Conservation (phyloP, 2,888 invertebrate species). For the Meiosimyza platycephala region DNA sequence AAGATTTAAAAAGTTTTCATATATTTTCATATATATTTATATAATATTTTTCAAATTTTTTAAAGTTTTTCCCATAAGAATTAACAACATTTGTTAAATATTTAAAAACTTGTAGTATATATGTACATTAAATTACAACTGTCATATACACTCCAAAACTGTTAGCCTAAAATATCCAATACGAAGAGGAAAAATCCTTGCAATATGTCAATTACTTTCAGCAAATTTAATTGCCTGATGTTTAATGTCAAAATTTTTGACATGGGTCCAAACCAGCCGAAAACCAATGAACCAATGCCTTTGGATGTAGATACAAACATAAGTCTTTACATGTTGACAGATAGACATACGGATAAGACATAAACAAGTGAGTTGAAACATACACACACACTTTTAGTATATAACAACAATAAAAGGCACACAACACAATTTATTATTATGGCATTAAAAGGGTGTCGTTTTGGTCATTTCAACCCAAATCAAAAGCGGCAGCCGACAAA, state of each 20-base stretch:
- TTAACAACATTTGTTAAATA: too few species aligned
- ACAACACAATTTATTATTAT: background rate
- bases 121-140: too few species aligned
- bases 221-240: slow-evolving; percentile 36
- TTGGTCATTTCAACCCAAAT: slow-evolving; percentile 25
- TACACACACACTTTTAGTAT: too few species aligned
- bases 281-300: too few species aligned
- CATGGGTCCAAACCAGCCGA: slow-evolving; percentile 17
- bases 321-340: slow-evolving; percentile 11
- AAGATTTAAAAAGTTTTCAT: too few species aligned
- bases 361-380: background rate
- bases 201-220: slow-evolving; percentile 31
- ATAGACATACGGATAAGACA: slow-evolving; percentile 2
- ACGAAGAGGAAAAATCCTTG: background rate
- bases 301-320: too few species aligned
- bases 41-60: too few species aligned
- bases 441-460: slow-evolving; percentile 16
- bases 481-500: slow-evolving; percentile 3
- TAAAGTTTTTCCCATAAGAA: too few species aligned
- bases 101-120: too few species aligned
- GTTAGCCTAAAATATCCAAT: too few species aligned
- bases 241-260: slow-evolving; percentile 34
- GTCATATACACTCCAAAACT: too few species aligned
- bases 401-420: background rate
- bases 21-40: too few species aligned